phyloP scores from a whole-genome alignment of 2,888 invertebrate species.

The Pyrocoelia pectoralis region DNA sequence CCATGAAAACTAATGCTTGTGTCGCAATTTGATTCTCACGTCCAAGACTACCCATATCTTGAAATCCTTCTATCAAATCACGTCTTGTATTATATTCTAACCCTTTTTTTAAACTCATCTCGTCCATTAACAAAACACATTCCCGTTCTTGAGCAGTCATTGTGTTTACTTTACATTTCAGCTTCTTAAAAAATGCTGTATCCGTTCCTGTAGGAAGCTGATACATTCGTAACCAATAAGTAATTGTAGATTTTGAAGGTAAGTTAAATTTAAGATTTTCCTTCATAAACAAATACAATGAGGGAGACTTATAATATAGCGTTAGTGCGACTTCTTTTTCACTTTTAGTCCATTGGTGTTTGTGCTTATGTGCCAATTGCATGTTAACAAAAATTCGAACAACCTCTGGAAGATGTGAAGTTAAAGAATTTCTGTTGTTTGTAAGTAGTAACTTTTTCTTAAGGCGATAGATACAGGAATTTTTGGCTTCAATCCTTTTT shows the following conservation, averaged over 20 bases:
- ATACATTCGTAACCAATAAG: not conserved
- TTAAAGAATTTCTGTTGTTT: no score
- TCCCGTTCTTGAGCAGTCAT: not conserved
- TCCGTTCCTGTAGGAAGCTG: not conserved
- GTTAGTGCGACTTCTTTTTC: not conserved
- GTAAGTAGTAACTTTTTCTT: no score
- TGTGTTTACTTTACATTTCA: not conserved
- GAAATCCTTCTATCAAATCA: slow-evolving; percentile 27
- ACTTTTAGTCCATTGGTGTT: not conserved
- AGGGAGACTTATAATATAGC: not conserved
- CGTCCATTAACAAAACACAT: slow-evolving; percentile 12
- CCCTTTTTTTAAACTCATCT: slow-evolving; percentile 15
- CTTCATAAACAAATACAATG: not conserved
- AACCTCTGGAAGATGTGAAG: no score
- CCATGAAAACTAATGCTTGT: slow-evolving; percentile 24
- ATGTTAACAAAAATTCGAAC: no score
- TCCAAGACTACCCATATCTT: slow-evolving; percentile 27
- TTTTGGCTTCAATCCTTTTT: no score
- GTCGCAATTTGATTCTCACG: slow-evolving; percentile 11
- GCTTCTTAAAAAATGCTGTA: not conserved
- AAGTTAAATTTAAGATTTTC: not conserved
- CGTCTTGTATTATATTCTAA: slow-evolving; percentile 19
- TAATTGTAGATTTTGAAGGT: slow-evolving; percentile 8
- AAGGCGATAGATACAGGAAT: no score
- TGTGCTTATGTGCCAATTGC: not conserved